phyloP scores from a whole-genome alignment of 2,888 invertebrate genomes.

The Troides aeacus region DNA sequence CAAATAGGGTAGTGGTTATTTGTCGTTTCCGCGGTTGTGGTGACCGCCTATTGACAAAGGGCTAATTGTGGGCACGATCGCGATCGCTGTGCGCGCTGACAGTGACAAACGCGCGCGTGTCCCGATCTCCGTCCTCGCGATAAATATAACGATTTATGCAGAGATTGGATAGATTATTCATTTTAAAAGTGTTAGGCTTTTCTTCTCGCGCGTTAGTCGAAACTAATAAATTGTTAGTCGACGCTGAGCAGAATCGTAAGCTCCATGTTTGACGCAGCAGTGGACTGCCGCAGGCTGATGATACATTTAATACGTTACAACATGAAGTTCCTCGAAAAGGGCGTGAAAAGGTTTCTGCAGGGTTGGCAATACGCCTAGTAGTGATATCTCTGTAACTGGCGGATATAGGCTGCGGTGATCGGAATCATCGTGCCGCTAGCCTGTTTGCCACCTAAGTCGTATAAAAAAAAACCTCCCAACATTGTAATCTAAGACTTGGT shows the following conservation, averaged over 20 bases:
- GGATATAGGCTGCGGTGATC: too few relatives aligned
- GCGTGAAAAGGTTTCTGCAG: too few relatives aligned
- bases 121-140: conserved; percentile 27
- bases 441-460: too few relatives aligned
- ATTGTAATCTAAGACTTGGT: too few relatives aligned
- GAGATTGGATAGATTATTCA: conserved; percentile 32
- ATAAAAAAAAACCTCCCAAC: too few relatives aligned
- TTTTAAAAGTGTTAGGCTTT: conserved; percentile 2
- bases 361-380: too few relatives aligned
- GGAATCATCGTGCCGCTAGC: too few relatives aligned
- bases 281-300: too few relatives aligned
- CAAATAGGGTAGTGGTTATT: conserved; percentile 34
- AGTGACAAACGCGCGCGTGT: conserved; percentile 37
- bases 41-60: conserved; percentile 37
- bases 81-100: conserved; percentile 37
- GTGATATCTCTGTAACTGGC: too few relatives aligned
- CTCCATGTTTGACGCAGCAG: not conserved
- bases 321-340: too few relatives aligned
- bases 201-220: not conserved
- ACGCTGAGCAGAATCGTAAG: not conserved
- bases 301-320: too few relatives aligned
- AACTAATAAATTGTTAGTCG: not conserved
- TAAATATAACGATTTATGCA: conserved; percentile 37
- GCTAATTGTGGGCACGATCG: conserved; percentile 35
- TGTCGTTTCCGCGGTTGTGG: conserved; percentile 31